Percentiles rank a stretch among this genome's conserved stretches.
These are phyloP conservation scores for Chamaea fasciata DNA, from an alignment of 2,113 vertebrate species.

Conservation along the genomic window DNA sequence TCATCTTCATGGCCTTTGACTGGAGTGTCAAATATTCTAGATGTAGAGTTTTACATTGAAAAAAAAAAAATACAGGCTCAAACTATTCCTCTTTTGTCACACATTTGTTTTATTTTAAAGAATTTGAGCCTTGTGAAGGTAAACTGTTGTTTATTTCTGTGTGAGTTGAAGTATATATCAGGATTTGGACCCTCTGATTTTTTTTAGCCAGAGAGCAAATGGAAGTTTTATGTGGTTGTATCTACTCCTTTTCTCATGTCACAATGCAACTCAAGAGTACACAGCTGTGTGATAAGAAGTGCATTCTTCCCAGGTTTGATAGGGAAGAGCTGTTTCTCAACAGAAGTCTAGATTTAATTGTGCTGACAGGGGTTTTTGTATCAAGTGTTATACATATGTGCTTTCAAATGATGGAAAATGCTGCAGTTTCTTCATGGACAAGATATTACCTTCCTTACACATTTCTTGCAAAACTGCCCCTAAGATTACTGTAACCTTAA, in stretches of 20 bases:
- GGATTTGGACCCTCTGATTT: not conserved
- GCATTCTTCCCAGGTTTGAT: not conserved
- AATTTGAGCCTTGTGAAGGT: not conserved
- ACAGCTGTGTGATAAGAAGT: not conserved
- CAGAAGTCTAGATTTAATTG: not conserved
- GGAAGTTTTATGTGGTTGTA: not conserved
- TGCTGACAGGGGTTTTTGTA: not conserved
- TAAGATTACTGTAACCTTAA: not conserved
- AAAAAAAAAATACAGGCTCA: not conserved
- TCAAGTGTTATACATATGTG: not conserved
- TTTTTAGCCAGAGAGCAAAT: not conserved
- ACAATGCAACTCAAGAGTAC: not conserved
- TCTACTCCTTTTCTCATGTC: not conserved
- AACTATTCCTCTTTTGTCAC: accelerated
- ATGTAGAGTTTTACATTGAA: not conserved
- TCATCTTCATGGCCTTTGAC: not conserved
- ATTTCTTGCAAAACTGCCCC: not conserved
- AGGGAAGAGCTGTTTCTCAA: not conserved
- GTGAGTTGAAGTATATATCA: not conserved
- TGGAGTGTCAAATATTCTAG: not conserved
- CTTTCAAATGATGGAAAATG: not conserved
- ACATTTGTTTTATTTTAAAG: not conserved
- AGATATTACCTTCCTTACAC: not conserved
- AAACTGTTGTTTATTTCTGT: not conserved
- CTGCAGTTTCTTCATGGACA: not conserved